phyloP scores from a whole-genome alignment of 2,113 vertebrate genomes.

The Xenopus laevis region DNA sequence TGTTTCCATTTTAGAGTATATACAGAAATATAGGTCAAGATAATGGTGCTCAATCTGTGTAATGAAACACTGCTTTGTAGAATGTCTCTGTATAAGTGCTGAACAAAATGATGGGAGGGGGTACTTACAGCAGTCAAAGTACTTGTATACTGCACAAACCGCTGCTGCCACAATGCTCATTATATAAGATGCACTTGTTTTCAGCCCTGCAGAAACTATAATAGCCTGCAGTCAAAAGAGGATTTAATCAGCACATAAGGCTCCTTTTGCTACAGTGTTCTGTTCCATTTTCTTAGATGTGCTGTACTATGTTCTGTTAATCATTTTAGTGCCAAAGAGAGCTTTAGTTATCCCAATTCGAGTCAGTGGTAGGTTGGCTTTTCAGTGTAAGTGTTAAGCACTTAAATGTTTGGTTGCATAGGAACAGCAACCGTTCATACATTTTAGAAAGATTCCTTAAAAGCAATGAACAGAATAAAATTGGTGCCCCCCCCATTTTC shows the following conservation, averaged over 20 bases:
- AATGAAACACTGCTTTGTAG: no score
- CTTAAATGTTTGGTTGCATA: constrained; percentile 22
- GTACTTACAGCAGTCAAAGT: background rate
- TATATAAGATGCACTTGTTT: constrained; percentile 1
- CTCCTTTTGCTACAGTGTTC: background rate
- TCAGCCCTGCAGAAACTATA: no score
- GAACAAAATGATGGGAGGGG: background rate
- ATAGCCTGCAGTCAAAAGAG: background rate
- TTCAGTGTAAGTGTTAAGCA: background rate
- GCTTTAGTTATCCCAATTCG: background rate
- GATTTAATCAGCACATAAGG: background rate
- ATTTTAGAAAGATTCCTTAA: background rate
- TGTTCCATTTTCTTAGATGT: background rate
- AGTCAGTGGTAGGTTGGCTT: background rate
- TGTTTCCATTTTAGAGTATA: no score
- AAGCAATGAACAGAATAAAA: constrained; percentile 5
- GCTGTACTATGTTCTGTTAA: constrained; percentile 3
- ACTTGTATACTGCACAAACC: background rate
- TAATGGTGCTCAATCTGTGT: no score
- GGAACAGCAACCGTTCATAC: constrained; percentile 3
- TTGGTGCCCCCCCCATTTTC: background rate
- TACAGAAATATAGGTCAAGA: no score
- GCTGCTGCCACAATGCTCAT: background rate
- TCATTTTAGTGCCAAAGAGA: background rate
- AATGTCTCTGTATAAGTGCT: no score